Evolutionary conservation across 92 coral and sea anemone species (phyloP).

Genomic region (Galaxea fascicularis): DNA sequence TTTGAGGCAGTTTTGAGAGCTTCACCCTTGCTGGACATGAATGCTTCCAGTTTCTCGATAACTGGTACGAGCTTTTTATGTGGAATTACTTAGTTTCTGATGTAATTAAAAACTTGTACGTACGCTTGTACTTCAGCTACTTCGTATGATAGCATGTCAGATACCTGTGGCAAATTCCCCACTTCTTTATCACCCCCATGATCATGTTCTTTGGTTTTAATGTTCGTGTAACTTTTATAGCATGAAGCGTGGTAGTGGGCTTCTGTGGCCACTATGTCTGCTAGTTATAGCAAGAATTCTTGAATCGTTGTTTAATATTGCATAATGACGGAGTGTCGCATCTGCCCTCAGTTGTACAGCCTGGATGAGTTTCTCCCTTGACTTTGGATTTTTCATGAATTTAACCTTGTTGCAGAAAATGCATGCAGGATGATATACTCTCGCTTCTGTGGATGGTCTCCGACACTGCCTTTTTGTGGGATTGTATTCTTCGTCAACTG

Average conservation of each 20-base stretch:
- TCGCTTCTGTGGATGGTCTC: slow-evolving; percentile 6
- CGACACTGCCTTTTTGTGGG: slow-evolving; percentile 21
- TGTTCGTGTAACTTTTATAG: no score
- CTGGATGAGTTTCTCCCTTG: slow-evolving; percentile 45
- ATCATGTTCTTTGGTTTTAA: background rate
- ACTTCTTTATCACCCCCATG: slow-evolving; percentile 10
- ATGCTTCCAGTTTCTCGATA: slow-evolving; percentile 32
- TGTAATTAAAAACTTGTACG: slow-evolving; percentile 27
- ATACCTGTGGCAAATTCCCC: no score
- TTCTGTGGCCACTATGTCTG: slow-evolving; percentile 14
- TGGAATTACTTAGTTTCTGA: slow-evolving; percentile 34
- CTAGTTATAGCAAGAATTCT: slow-evolving; percentile 8
- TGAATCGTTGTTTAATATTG: no score
- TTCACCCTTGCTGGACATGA: no score
- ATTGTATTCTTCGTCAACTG: slow-evolving; percentile 4
- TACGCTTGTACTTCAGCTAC: slow-evolving; percentile 40
- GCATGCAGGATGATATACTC: slow-evolving; percentile 48
- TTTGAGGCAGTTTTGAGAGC: no score
- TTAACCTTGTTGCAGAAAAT: no score
- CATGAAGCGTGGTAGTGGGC: no score
- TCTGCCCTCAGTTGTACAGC: no score
- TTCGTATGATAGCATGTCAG: no score
- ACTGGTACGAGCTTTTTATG: slow-evolving; percentile 15
- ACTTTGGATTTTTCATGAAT: slow-evolving; percentile 39
- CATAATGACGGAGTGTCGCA: no score